These are phyloP conservation scores for Heterocephalus glaber DNA, from an alignment of 2,113 vertebrate species.

Conservation along the genomic window DNA sequence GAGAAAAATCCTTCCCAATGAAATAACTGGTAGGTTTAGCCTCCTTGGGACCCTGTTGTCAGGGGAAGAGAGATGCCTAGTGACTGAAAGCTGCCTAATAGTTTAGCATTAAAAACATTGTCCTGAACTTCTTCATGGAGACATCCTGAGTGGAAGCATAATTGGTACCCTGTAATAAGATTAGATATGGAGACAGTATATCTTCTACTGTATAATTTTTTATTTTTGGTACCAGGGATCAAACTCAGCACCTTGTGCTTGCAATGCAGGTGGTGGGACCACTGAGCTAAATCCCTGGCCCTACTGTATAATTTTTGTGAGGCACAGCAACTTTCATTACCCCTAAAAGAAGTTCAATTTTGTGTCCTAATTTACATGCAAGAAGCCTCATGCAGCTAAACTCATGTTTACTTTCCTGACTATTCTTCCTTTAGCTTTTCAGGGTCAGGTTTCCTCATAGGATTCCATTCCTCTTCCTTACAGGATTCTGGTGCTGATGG, in stretches of 20 bases:
- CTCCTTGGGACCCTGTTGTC: neutral
- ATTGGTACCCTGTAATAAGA: conserved; percentile 22
- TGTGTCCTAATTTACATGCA: conserved; percentile 49
- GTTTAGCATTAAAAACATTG: conserved; percentile 25
- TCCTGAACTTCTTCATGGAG: neutral
- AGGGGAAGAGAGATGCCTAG: neutral
- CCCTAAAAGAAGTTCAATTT: conserved; percentile 49
- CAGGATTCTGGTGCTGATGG: neutral
- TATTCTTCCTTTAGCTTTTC: conserved; percentile 40
- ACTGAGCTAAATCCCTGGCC: too few relatives aligned
- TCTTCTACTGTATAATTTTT: neutral
- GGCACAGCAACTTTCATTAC: neutral
- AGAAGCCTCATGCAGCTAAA: neutral
- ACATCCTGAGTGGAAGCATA: neutral
- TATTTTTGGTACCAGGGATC: too few relatives aligned
- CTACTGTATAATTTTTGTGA: neutral
- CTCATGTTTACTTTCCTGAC: conserved; percentile 16
- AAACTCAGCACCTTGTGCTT: too few relatives aligned
- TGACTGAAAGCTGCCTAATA: conserved; percentile 12
- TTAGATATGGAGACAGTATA: neutral
- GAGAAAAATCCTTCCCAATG: neutral
- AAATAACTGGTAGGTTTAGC: conserved; percentile 34
- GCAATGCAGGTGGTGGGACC: too few relatives aligned
- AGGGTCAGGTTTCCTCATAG: neutral
- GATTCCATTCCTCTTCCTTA: neutral